Percentiles rank a stretch among this genome's conserved stretches.
phyloP scores from a whole-genome alignment of 2,797 vertebrate species.

The Sorex maritimensis region DNA sequence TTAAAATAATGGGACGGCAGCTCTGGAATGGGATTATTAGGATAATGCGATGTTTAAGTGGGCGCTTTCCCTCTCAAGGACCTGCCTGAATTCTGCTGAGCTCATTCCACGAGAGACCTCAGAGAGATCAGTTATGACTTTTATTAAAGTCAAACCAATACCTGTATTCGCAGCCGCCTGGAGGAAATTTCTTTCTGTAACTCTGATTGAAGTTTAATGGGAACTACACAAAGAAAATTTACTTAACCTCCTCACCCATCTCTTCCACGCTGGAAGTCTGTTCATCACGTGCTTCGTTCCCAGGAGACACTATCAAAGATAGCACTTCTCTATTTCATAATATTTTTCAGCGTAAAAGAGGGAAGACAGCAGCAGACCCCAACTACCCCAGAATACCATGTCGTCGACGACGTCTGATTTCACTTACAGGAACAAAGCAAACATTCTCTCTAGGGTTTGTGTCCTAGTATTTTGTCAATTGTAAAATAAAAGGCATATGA shows the following conservation, averaged over 20 bases:
- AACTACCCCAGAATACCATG: conserved; percentile 70
- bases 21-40: conserved; percentile 88
- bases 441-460: conserved; percentile 48
- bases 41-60: conserved; percentile 89
- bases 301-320: conserved; percentile 88
- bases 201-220: conserved; percentile 92
- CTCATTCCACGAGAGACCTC: conserved; percentile 89
- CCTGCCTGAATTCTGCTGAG: conserved; percentile 90
- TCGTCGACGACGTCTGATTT: conserved; percentile 68
- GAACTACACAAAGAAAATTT: conserved; percentile 90
- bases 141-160: conserved; percentile 91
- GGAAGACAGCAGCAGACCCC: conserved; percentile 80
- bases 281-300: conserved; percentile 87
- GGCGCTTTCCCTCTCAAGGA: conserved; percentile 88
- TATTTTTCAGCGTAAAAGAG: conserved; percentile 84
- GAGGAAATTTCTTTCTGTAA: conserved; percentile 91
- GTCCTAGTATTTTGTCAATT: conserved; percentile 51
- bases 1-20: conserved; percentile 88
- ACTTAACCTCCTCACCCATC: conserved; percentile 91
- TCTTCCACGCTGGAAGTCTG: conserved; percentile 87
- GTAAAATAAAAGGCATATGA: conserved; percentile 61
- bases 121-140: conserved; percentile 91
- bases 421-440: conserved; percentile 65
- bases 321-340: conserved; percentile 88
- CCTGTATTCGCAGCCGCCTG: conserved; percentile 89